phyloP scores from a whole-genome alignment of 2,113 vertebrate species.

The Pseudorasbora parva region DNA sequence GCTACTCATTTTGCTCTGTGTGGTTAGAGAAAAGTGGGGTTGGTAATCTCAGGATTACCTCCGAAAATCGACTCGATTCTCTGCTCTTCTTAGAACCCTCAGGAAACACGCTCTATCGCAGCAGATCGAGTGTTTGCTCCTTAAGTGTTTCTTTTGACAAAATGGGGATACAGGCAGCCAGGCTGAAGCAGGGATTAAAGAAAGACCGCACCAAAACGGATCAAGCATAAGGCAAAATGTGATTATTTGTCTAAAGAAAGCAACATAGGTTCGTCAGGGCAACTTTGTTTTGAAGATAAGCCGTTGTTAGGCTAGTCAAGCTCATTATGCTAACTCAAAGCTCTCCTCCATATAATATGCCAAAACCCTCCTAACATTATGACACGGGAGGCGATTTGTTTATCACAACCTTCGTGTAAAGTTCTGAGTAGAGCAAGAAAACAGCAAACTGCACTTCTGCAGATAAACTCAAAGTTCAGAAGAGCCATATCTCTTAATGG shows the following conservation, averaged over 20 bases:
- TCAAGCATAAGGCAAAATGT: conserved; percentile 71
- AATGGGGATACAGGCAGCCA: conserved; percentile 61
- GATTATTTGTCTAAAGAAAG: conserved; percentile 79
- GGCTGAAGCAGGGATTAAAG: conserved; percentile 62
- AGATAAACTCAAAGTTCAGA: conserved; percentile 43
- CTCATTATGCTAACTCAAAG: conserved; percentile 27
- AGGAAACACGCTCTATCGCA: conserved; percentile 50
- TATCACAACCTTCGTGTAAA: background rate
- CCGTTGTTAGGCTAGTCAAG: conserved; percentile 46
- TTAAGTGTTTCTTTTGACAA: conserved; percentile 75
- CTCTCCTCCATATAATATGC: background rate
- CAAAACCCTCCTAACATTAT: background rate
- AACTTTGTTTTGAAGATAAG: conserved; percentile 64
- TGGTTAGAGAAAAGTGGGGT: conserved; percentile 1
- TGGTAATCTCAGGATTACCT: background rate
- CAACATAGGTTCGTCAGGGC: conserved; percentile 69
- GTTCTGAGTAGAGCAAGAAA: background rate
- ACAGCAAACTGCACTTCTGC: background rate
- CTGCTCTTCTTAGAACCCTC: background rate
- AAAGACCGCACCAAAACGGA: conserved; percentile 71
- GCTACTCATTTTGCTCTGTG: background rate
- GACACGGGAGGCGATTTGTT: background rate
- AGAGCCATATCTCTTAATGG: background rate
- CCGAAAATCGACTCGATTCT: background rate
- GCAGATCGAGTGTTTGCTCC: conserved; percentile 65